These are phyloP conservation scores for Scaptomyza montana DNA, from an alignment of 1,140 invertebrate genomes.

Conservation along the genomic window DNA sequence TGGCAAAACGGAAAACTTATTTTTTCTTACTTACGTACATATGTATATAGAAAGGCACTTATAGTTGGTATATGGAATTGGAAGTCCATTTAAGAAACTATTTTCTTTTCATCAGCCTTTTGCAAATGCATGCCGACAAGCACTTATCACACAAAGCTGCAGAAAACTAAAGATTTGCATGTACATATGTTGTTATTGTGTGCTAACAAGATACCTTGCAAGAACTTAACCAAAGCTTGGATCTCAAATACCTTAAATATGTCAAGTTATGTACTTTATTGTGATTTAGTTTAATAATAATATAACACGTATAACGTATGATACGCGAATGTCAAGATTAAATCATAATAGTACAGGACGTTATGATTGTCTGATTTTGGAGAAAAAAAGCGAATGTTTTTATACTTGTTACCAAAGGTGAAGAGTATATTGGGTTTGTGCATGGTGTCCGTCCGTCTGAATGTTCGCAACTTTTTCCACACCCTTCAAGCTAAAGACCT, in stretches of 20 bases:
- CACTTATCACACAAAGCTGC: slow-evolving; percentile 62
- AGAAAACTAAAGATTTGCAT: slow-evolving; percentile 21
- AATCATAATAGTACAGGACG: too few species aligned
- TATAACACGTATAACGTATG: too few species aligned
- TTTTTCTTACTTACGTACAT: slow-evolving; percentile 26
- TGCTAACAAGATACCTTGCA: neutral
- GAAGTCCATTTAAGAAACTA: slow-evolving; percentile 62
- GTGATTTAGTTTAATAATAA: too few species aligned
- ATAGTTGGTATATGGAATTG: slow-evolving; percentile 45
- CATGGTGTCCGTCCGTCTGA: too few species aligned
- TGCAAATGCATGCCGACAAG: slow-evolving; percentile 26
- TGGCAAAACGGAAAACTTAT: slow-evolving; percentile 31
- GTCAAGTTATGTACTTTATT: neutral
- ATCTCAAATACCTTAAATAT: neutral
- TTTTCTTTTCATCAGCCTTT: slow-evolving; percentile 72
- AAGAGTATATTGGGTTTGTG: too few species aligned
- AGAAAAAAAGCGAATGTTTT: too few species aligned
- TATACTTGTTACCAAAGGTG: too few species aligned
- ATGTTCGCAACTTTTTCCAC: too few species aligned
- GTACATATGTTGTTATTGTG: neutral
- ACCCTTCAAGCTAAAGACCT: too few species aligned
- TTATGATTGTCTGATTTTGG: too few species aligned
- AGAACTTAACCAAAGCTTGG: neutral
- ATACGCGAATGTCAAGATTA: too few species aligned
- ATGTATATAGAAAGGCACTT: neutral